Evolutionary conservation across 2,888 invertebrate genomes (phyloP).

Genomic region (Cosmia pyralina): DNA sequence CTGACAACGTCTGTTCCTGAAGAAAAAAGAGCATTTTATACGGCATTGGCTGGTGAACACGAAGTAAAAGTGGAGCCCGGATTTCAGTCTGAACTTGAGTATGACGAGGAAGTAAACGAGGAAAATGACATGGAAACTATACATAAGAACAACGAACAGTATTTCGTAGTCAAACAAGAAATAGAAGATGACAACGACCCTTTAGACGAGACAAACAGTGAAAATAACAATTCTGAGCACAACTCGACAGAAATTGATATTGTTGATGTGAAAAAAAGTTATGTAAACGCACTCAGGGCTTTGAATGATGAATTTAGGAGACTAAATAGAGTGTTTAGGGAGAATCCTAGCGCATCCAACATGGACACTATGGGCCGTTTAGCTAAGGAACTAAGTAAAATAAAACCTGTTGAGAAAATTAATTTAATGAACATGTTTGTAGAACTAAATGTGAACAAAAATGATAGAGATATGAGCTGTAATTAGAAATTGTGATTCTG

Average conservation of each 20-base stretch:
- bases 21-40: conserved; percentile 43
- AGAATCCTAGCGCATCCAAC: conserved; percentile 68
- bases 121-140: conserved; percentile 14
- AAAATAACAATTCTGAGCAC: neutral
- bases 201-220: conserved; percentile 23
- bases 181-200: conserved; percentile 36
- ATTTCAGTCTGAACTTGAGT: conserved; percentile 2
- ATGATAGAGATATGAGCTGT: conserved; percentile 2
- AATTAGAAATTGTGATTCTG: conserved; percentile 6
- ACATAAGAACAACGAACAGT: conserved; percentile 15
- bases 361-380: conserved; percentile 68
- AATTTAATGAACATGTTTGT: conserved; percentile 37
- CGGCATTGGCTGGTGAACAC: conserved; percentile 56
- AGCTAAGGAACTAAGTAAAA: conserved; percentile 68
- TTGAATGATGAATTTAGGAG: conserved; percentile 71
- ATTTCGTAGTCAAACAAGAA: conserved; percentile 45
- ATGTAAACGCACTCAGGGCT: conserved; percentile 52
- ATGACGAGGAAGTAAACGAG: neutral
- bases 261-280: conserved; percentile 23
- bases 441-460: conserved; percentile 9
- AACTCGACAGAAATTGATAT: neutral
- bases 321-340: conserved; percentile 67
- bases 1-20: conserved; percentile 26
- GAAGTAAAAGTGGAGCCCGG: conserved; percentile 22
- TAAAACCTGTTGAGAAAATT: conserved; percentile 61